Conservation (phyloP, 2,113 vertebrate species). For the Talpa occidentalis region DNA sequence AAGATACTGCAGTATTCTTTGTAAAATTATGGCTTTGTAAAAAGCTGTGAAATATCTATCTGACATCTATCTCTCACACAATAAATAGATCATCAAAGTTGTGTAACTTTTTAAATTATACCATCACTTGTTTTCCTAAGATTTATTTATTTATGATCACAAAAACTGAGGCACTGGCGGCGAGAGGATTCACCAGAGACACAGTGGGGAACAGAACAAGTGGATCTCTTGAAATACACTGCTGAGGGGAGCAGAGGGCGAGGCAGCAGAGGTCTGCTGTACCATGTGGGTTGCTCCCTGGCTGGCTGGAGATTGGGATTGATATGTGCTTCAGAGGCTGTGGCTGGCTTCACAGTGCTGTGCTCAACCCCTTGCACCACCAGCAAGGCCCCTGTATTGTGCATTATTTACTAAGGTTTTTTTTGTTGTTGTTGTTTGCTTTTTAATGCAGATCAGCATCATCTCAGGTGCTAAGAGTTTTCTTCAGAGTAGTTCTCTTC, state of each 20-base stretch:
- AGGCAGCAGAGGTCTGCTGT: no score
- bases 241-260: no score
- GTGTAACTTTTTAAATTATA: neutral
- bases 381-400: neutral
- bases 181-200: no score
- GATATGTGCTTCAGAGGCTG: no score
- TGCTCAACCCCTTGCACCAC: no score
- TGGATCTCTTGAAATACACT: no score
- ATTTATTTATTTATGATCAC: no score
- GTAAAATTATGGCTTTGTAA: neutral
- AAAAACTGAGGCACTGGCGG: no score
- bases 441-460: neutral
- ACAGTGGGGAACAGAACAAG: no score
- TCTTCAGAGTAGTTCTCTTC: neutral
- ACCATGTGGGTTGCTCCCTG: no score
- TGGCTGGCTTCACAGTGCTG: no score
- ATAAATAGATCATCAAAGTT: neutral
- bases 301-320: no score
- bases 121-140: neutral
- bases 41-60: conserved; percentile 35
- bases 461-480: neutral
- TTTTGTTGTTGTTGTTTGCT: neutral
- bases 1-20: conserved; percentile 18
- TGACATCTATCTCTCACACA: neutral
- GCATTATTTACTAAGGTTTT: neutral